Evolutionary conservation across 2,797 vertebrate species (phyloP), one percentile per base, ranked within the genome.

Genomic region (Microchirus variegatus): DNA sequence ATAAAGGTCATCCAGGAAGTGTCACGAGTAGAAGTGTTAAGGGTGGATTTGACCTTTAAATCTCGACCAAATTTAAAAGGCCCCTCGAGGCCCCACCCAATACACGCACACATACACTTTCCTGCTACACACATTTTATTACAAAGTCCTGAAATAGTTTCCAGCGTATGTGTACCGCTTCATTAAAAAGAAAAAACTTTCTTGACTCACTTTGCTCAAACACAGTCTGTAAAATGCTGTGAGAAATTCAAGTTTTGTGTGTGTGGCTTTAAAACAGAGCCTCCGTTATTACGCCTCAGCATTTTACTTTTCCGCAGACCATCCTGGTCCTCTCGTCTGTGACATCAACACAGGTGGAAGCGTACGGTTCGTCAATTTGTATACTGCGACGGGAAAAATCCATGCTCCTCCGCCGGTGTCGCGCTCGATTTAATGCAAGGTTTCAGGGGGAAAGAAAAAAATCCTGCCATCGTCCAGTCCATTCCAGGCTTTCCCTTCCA

Each of bases 101-200:
- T 22, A 3, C 22, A 22, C 22, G 5, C 22, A 31, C 6, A 50
- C 35, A 19, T 16, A 15, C 35, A 15, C 19, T 26, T 13, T 2
- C 13, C 46, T 12, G 1, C 65, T 70, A 55, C 45, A 51, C 31
- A 31, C 31, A 8, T 54, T 60, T 70, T 37, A 78, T 47, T 35
- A 59, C 53, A 58, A 57, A 67, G 45, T 67, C 74, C 56, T 80
- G 69, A 67, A 69, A 67, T 49, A 9, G 63, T 73, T 73, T 76
- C 68, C 68, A 80, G 73, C 73, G 66, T 46, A 40, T 49, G 63
- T 78, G 87, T 90, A 90, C 87, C 89, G 64, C 76, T 81, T 78
- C 38, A 10, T 45, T 79, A 46, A 15, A 40, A 65, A 57, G 15
- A 57, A 38, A 63, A n/a, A 43, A 43, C 14, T 44, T 44, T n/a